Evolutionary conservation across 2,888 invertebrate genomes (phyloP).

Genomic region (Poecilus cupreus): DNA sequence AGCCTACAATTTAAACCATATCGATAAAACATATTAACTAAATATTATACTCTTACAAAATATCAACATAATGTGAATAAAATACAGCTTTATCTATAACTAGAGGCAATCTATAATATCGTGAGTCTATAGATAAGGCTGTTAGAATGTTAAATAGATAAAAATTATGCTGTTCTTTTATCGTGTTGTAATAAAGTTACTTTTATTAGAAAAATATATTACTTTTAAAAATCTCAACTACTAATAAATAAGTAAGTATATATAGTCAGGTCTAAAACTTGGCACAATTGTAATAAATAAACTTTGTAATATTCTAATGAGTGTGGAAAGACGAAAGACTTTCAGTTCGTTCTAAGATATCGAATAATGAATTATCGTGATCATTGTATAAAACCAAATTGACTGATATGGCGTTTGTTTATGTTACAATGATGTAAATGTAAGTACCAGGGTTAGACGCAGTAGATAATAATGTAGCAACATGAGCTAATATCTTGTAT

Average conservation of each 20-base stretch:
- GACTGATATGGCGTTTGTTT: constrained; percentile 40
- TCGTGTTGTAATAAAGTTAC: background rate
- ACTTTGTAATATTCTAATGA: constrained; percentile 20
- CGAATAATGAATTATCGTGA: constrained; percentile 36
- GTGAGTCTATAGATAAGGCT: constrained; percentile 29
- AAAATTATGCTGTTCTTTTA: no score
- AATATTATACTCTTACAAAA: constrained; percentile 8
- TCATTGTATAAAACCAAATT: constrained; percentile 42
- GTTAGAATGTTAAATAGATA: constrained; percentile 1
- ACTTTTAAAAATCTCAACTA: constrained; percentile 13
- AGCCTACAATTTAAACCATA: constrained; percentile 1
- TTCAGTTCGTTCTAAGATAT: background rate
- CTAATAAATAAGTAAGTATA: constrained; percentile 49
- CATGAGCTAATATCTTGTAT: constrained; percentile 41
- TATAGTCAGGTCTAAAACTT: constrained; percentile 42
- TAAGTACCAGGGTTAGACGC: constrained; percentile 21
- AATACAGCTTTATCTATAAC: constrained; percentile 28
- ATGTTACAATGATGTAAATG: constrained; percentile 39
- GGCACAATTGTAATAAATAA: constrained; percentile 38
- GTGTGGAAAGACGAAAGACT: constrained; percentile 6
- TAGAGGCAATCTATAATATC: no score
- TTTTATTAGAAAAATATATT: constrained; percentile 6
- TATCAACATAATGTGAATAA: constrained; percentile 18
- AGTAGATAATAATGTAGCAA: constrained; percentile 25
- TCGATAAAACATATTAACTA: constrained; percentile 40